Percentiles rank a stretch among this genome's conserved stretches.
phyloP scores from a whole-genome alignment of 2,113 vertebrate species.

The Butorides virescens region DNA sequence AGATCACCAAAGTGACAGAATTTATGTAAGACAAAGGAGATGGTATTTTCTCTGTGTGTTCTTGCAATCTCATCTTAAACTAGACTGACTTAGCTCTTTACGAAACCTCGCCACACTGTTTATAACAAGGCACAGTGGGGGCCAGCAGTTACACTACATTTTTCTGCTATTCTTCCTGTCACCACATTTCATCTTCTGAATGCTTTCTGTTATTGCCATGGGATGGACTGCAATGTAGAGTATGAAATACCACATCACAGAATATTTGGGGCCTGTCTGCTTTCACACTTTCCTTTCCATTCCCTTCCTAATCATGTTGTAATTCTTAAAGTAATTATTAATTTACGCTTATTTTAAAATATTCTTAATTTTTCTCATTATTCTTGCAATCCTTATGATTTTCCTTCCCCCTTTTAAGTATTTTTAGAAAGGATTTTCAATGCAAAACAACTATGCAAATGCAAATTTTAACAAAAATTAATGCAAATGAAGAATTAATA shows the following conservation, averaged over 20 bases:
- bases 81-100: neutral
- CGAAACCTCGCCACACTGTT: accelerated
- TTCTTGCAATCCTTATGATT: neutral
- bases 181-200: neutral
- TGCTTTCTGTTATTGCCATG: neutral
- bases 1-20: neutral
- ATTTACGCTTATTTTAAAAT: neutral
- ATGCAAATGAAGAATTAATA: conserved; percentile 35
- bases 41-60: neutral
- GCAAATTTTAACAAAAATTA: conserved; percentile 3
- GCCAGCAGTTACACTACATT: neutral
- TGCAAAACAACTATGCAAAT: neutral
- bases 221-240: neutral
- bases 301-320: neutral
- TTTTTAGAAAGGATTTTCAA: conserved; percentile 25
- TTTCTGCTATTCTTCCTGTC: neutral
- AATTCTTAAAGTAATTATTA: neutral
- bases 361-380: conserved; percentile 4
- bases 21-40: neutral
- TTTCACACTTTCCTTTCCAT: neutral
- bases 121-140: neutral
- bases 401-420: neutral
- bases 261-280: neutral
- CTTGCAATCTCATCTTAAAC: neutral
- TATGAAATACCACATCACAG: neutral